These are phyloP conservation scores for Plutomurus gul DNA, from an alignment of 1,140 invertebrate genomes.

Conservation along the genomic window DNA sequence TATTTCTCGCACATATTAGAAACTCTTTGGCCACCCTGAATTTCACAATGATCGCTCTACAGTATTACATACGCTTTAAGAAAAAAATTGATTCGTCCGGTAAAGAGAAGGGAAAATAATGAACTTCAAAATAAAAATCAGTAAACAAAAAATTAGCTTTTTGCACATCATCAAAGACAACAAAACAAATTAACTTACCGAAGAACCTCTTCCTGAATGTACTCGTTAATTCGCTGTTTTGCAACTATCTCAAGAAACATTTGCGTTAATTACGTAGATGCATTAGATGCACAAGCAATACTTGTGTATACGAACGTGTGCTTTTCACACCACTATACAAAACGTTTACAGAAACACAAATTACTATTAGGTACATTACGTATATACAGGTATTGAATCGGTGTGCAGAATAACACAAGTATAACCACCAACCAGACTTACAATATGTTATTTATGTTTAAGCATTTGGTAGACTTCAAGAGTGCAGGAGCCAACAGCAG, in stretches of 20 bases:
- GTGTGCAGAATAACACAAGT: too few relatives aligned
- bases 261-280: neutral
- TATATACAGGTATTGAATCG: too few relatives aligned
- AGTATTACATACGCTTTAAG: neutral
- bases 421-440: too few relatives aligned
- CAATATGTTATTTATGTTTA: too few relatives aligned
- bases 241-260: neutral
- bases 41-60: neutral
- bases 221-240: neutral
- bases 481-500: neutral
- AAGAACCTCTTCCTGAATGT: conserved; percentile 11
- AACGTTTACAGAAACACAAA: too few relatives aligned
- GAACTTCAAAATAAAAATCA: neutral
- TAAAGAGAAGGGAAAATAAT: too few relatives aligned
- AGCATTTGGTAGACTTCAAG: too few relatives aligned
- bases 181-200: neutral
- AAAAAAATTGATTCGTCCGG: neutral
- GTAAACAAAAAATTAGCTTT: conserved; percentile 2
- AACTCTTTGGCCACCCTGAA: too few relatives aligned
- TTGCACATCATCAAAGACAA: neutral
- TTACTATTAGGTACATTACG: too few relatives aligned
- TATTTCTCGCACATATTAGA: too few relatives aligned
- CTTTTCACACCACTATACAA: too few relatives aligned
- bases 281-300: too few relatives aligned
- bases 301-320: neutral